Evolutionary conservation across 2,888 invertebrate genomes (phyloP).

Genomic region (Trimorus sp.): DNA sequence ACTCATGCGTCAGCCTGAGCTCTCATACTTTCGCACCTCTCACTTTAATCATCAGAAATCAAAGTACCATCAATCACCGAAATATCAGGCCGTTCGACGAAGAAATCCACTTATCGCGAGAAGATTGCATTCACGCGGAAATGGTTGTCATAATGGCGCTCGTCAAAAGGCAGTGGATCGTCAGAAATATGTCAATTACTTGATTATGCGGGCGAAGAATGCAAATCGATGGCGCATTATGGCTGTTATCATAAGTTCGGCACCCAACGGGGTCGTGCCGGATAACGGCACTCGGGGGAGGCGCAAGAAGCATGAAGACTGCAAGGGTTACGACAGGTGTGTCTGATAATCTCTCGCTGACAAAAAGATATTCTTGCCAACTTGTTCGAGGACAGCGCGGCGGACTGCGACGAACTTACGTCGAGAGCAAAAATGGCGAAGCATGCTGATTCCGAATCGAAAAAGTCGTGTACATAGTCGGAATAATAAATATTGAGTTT

Average conservation of each 20-base stretch:
- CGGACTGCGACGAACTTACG: slow-evolving; percentile 15
- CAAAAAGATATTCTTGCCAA: slow-evolving; percentile 54
- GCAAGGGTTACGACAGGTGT: slow-evolving; percentile 38
- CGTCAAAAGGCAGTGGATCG: no score
- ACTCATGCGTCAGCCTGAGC: no score
- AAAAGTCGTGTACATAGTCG: no score
- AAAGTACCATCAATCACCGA: neutral
- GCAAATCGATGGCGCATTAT: slow-evolving; percentile 57
- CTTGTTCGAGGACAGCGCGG: slow-evolving; percentile 37
- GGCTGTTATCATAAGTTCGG: slow-evolving; percentile 51
- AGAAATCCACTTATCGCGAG: slow-evolving; percentile 11
- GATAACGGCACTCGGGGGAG: slow-evolving; percentile 44
- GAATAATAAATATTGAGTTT: no score
- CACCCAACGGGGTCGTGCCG: slow-evolving; percentile 20
- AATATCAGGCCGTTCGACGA: neutral
- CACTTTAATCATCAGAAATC: no score
- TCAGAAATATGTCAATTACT: slow-evolving; percentile 52
- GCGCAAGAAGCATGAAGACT: slow-evolving; percentile 9
- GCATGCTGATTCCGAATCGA: slow-evolving; percentile 16
- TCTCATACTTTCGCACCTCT: no score
- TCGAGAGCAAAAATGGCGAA: slow-evolving; percentile 21
- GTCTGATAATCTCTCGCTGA: slow-evolving; percentile 40
- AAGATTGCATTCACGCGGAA: slow-evolving; percentile 9
- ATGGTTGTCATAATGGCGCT: neutral
- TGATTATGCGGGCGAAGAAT: slow-evolving; percentile 50